Evolutionary conservation across 2,797 vertebrate species (phyloP).

Genomic region (Bovichtus diacanthus): DNA sequence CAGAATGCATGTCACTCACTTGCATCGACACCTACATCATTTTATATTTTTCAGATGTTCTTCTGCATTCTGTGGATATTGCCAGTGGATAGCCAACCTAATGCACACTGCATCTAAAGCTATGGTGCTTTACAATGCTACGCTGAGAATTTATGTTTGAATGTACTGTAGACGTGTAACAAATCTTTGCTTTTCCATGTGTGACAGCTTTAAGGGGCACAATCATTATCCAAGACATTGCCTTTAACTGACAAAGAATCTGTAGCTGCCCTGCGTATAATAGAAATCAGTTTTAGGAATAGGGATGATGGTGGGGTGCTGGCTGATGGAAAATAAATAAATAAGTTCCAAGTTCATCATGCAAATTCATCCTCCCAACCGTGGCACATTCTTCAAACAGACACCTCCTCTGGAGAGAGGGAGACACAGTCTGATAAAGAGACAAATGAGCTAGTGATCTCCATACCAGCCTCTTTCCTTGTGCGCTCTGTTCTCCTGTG

Average conservation of each 20-base stretch:
- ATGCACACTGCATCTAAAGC: constrained; percentile 52
- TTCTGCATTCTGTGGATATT: constrained; percentile 63
- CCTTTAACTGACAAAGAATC: constrained; percentile 75
- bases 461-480: constrained; percentile 84
- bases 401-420: constrained; percentile 90
- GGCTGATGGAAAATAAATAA: constrained; percentile 82
- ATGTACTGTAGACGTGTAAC: constrained; percentile 60
- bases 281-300: constrained; percentile 73
- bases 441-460: constrained; percentile 93
- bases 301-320: constrained; percentile 62
- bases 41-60: constrained; percentile 51
- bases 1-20: constrained; percentile 66
- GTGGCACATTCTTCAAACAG: constrained; percentile 96
- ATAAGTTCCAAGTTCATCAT: constrained; percentile 90
- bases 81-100: constrained; percentile 37
- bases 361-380: constrained; percentile 94
- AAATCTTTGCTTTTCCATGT: constrained; percentile 75
- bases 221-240: constrained; percentile 76
- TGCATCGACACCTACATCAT: constrained; percentile 21
- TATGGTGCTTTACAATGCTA: constrained; percentile 43
- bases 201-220: constrained; percentile 72
- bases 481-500: constrained; percentile 78
- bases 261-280: constrained; percentile 66
- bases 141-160: constrained; percentile 63
- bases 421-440: constrained; percentile 89